These are phyloP conservation scores for Procambarus clarkii DNA, from an alignment of 1,140 invertebrate genomes.

Conservation along the genomic window DNA sequence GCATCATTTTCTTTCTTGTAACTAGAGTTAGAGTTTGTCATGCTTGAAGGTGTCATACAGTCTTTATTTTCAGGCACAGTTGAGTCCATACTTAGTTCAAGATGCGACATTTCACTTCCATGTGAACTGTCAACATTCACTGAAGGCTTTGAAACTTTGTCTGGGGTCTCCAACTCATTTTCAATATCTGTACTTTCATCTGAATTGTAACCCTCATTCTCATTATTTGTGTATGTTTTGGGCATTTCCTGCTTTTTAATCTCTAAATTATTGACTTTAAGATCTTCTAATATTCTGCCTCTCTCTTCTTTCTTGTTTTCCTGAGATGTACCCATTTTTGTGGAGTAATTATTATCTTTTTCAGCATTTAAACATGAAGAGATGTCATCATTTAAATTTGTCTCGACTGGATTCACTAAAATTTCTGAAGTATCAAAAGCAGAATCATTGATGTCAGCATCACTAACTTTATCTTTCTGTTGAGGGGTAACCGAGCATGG, in stretches of 20 bases:
- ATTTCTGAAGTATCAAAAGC: background rate
- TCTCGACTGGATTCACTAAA: too few species aligned
- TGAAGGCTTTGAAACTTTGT: background rate
- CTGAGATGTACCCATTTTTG: background rate
- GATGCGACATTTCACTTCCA: background rate
- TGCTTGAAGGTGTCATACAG: background rate
- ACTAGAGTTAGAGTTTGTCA: background rate
- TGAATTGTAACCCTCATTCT: background rate
- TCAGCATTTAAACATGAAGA: background rate
- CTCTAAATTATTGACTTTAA: background rate
- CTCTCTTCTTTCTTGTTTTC: background rate
- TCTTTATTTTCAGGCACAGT: background rate
- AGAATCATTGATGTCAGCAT: background rate
- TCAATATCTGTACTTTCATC: constrained; percentile 4
- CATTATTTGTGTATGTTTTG: background rate
- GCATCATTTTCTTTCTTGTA: background rate
- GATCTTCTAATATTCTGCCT: background rate
- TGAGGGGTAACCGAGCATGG: background rate
- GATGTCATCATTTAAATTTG: background rate
- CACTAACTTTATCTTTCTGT: background rate
- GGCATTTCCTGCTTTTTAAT: background rate
- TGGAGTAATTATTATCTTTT: background rate
- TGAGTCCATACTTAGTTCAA: background rate
- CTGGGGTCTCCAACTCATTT: background rate
- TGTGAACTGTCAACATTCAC: background rate